phyloP scores from a whole-genome alignment of 2,888 invertebrate genomes.

The Archaeoteleia sp. region DNA sequence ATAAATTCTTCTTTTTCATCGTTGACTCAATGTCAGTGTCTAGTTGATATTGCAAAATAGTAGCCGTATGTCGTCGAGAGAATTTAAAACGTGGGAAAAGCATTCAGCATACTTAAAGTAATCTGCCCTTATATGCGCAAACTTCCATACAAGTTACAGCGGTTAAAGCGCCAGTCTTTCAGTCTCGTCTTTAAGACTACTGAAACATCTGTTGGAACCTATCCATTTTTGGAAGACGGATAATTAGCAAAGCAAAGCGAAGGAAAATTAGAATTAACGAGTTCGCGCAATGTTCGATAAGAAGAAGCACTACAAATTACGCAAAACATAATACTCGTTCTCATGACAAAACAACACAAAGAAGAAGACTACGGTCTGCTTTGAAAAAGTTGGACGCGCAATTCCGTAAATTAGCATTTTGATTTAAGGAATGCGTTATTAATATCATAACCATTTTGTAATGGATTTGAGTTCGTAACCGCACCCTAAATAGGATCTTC shows the following conservation, averaged over 20 bases:
- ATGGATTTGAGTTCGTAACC: constrained; percentile 6
- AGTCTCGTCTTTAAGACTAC: not conserved
- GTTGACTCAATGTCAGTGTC: too few relatives aligned
- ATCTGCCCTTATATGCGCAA: constrained; percentile 8
- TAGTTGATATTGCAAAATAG: too few relatives aligned
- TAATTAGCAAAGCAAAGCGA: not conserved
- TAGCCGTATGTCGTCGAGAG: too few relatives aligned
- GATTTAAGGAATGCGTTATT: constrained; percentile 13
- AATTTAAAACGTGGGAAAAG: constrained; percentile 3
- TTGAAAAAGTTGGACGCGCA: not conserved
- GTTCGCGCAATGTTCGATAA: not conserved
- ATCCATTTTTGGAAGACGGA: not conserved
- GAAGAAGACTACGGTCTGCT: not conserved
- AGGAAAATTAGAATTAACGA: constrained; percentile 4
- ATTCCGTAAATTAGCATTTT: constrained; percentile 1
- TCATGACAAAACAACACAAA: too few relatives aligned
- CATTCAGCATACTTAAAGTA: not conserved
- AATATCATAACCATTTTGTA: constrained; percentile 12
- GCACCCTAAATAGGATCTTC: constrained; percentile 2
- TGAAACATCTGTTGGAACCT: not conserved
- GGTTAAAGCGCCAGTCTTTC: not conserved
- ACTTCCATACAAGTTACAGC: constrained; percentile 1
- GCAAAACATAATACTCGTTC: not conserved
- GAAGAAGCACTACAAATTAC: not conserved
- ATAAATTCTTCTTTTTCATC: too few relatives aligned